Conservation (phyloP, 2,113 vertebrate genomes). For the Anas platyrhynchos region DNA sequence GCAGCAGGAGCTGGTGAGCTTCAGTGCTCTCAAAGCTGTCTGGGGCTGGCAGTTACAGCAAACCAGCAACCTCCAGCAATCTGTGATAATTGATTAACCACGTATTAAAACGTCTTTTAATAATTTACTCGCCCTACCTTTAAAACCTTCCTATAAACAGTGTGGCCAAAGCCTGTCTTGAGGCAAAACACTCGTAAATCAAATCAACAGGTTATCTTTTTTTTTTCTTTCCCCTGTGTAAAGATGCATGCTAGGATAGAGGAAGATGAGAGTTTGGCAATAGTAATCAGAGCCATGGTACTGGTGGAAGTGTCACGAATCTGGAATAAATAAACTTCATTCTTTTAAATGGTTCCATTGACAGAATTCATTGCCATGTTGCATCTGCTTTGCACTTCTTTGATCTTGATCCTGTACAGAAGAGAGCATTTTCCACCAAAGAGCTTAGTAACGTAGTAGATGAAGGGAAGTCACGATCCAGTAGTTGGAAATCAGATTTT, state of each 20-base stretch:
- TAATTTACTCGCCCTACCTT: not conserved
- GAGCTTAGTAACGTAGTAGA: not conserved
- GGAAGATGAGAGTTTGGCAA: not conserved
- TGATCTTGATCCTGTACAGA: not conserved
- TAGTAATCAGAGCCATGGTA: not conserved
- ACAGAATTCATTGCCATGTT: not conserved
- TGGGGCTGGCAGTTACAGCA: constrained; percentile 19
- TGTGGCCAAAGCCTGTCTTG: not conserved
- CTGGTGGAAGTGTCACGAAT: not conserved
- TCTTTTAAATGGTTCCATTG: constrained; percentile 19
- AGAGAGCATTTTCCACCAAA: not conserved
- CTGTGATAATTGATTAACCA: constrained; percentile 26
- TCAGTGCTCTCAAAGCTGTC: constrained; percentile 10
- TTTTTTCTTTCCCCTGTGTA: not conserved
- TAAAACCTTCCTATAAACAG: not conserved
- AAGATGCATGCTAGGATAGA: not conserved
- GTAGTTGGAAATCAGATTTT: constrained; percentile 26
- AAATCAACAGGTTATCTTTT: not conserved
- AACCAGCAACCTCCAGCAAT: not conserved
- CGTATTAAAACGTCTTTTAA: constrained; percentile 28
- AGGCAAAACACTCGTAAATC: not conserved
- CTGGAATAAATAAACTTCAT: not conserved
- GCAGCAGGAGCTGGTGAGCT: not conserved
- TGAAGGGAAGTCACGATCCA: not conserved
- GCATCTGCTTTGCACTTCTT: constrained; percentile 15